phyloP scores from a whole-genome alignment of 1,140 invertebrate genomes.

The Oppia nitens region DNA sequence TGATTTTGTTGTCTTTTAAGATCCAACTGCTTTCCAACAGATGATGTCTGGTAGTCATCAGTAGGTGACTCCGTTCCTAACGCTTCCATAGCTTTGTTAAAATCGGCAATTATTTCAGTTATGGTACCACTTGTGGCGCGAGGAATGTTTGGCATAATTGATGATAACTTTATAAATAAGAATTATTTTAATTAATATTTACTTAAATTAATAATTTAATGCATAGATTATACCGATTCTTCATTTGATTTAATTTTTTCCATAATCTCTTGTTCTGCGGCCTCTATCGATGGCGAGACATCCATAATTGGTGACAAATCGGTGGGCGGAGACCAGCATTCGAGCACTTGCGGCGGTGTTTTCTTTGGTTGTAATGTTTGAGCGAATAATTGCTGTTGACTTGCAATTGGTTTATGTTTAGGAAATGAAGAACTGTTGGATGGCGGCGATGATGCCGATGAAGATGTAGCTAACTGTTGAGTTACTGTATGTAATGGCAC shows the following conservation, averaged over 20 bases:
- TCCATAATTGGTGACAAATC: slow-evolving; percentile 35
- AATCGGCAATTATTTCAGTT: slow-evolving; percentile 37
- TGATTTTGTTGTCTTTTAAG: not conserved
- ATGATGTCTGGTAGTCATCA: slow-evolving; percentile 8
- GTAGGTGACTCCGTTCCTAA: slow-evolving; percentile 9
- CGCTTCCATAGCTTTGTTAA: slow-evolving; percentile 26
- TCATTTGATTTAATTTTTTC: slow-evolving; percentile 18
- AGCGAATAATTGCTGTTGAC: not conserved
- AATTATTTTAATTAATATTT: not conserved
- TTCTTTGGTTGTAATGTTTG: slow-evolving; percentile 20
- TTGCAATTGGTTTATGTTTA: not conserved
- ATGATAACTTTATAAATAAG: slow-evolving; percentile 2
- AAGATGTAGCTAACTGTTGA: slow-evolving; percentile 11
- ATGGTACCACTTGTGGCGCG: slow-evolving; percentile 27
- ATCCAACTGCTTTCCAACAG: not conserved
- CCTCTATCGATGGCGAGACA: slow-evolving; percentile 34
- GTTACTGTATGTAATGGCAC: slow-evolving; percentile 16
- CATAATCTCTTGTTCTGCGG: slow-evolving; percentile 34
- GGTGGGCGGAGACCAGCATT: slow-evolving; percentile 34
- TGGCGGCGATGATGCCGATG: not conserved
- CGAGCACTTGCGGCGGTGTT: slow-evolving; percentile 26
- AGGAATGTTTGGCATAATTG: slow-evolving; percentile 24
- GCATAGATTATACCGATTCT: not conserved
- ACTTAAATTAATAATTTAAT: not conserved
- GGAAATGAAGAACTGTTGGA: not conserved